Evolutionary conservation across 2,888 invertebrate species (phyloP).

Genomic region (Folsomia manolachei): DNA sequence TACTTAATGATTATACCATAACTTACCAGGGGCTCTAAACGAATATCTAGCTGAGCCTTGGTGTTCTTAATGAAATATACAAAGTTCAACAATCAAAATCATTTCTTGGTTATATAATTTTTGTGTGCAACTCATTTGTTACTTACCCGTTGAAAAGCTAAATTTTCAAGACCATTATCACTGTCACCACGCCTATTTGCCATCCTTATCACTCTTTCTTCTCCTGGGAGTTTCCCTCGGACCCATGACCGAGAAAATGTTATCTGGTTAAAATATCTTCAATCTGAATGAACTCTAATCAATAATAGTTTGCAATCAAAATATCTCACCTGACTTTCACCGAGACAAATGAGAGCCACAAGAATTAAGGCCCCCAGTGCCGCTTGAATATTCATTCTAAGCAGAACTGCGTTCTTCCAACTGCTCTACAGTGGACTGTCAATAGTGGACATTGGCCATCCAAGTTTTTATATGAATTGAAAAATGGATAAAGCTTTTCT

Average conservation of each 20-base stretch:
- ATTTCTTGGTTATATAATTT: too few species aligned
- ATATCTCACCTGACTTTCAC: neutral
- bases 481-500: too few species aligned
- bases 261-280: neutral
- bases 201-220: neutral
- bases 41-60: too few species aligned
- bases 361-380: neutral
- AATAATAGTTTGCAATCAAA: neutral
- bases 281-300: neutral
- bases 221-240: conserved; percentile 40
- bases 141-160: conserved; percentile 35
- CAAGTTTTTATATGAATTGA: neutral
- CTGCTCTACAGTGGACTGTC: neutral
- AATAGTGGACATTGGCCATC: neutral
- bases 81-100: too few species aligned
- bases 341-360: neutral
- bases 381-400: neutral
- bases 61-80: too few species aligned
- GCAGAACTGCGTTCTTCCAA: neutral
- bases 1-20: too few species aligned
- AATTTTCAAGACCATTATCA: conserved; percentile 27
- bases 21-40: too few species aligned
- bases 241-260: conserved; percentile 18
- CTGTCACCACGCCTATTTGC: too few species aligned
- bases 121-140: too few species aligned